Conservation (phyloP, 2,888 invertebrate genomes). For the Apotomis capreana region DNA sequence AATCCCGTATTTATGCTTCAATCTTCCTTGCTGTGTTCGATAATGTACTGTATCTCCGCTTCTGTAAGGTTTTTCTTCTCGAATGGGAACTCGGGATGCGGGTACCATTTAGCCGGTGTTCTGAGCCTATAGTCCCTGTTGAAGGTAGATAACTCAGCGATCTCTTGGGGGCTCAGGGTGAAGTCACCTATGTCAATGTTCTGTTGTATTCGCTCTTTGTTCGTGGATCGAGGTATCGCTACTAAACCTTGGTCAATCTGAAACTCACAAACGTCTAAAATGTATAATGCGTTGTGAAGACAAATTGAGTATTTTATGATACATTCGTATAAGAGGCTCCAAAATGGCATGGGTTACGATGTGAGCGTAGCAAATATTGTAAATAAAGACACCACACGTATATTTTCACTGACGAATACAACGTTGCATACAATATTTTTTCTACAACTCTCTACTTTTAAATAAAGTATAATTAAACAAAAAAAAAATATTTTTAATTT, state of each 20-base stretch:
- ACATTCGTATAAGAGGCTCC: too few species aligned
- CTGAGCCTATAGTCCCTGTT: conserved; percentile 73
- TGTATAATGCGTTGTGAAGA: too few species aligned
- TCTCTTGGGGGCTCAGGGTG: conserved; percentile 76
- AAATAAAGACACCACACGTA: too few species aligned
- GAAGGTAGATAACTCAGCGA: conserved; percentile 77
- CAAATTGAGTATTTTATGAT: too few species aligned
- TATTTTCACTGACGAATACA: too few species aligned
- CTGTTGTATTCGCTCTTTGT: conserved; percentile 78
- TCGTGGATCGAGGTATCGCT: conserved; percentile 85
- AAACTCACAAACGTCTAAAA: conserved; percentile 43
- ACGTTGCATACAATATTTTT: too few species aligned
- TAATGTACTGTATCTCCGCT: conserved; percentile 63
- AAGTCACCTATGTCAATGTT: conserved; percentile 85
- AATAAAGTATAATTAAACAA: too few species aligned
- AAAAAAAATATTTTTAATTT: too few species aligned
- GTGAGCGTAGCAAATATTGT: too few species aligned
- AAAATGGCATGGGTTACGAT: too few species aligned
- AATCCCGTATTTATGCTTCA: conserved; percentile 47
- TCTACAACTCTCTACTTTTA: too few species aligned
- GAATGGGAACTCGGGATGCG: conserved; percentile 72
- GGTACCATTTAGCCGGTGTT: conserved; percentile 71
- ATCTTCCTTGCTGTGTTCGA: conserved; percentile 69
- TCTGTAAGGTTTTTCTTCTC: conserved; percentile 69
- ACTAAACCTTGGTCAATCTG: conserved; percentile 82